Evolutionary conservation across 92 coral and sea anemone species (phyloP).

Genomic region (Porites divaricata): DNA sequence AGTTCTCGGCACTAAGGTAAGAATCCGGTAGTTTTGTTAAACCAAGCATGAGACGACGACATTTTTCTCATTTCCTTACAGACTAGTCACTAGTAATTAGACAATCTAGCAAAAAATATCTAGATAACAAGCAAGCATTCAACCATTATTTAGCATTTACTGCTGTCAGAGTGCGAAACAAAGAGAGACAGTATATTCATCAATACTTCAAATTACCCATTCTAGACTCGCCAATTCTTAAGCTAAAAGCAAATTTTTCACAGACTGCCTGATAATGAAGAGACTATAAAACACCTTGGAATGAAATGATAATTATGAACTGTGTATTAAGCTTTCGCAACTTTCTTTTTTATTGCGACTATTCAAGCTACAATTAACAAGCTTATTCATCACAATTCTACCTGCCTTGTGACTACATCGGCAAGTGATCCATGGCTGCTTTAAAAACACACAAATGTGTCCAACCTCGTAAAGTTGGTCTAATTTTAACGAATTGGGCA

Average conservation of each 20-base stretch:
- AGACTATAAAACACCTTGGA: conserved; percentile 15
- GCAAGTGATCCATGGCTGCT: too few relatives aligned
- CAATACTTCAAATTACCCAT: conserved; percentile 10
- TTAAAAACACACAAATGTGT: too few relatives aligned
- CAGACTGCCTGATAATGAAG: conserved; percentile 22
- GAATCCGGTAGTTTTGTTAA: background rate
- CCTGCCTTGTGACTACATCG: background rate
- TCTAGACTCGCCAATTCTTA: background rate
- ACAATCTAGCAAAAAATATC: background rate
- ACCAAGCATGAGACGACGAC: too few relatives aligned
- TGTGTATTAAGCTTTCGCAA: background rate
- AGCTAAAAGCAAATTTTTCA: conserved; percentile 30
- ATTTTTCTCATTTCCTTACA: too few relatives aligned
- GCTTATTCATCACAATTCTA: conserved; percentile 4
- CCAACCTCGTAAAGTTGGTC: background rate
- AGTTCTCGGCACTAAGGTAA: background rate
- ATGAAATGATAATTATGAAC: background rate
- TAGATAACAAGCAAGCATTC: background rate
- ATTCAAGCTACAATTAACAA: conserved; percentile 1
- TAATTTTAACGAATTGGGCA: background rate
- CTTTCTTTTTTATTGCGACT: background rate
- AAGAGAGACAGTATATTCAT: conserved; percentile 17
- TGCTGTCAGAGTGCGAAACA: conserved; percentile 10
- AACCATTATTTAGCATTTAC: background rate
- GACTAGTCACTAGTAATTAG: too few relatives aligned